phyloP scores from a whole-genome alignment of 2,113 vertebrate species.

The Anguilla japonica region DNA sequence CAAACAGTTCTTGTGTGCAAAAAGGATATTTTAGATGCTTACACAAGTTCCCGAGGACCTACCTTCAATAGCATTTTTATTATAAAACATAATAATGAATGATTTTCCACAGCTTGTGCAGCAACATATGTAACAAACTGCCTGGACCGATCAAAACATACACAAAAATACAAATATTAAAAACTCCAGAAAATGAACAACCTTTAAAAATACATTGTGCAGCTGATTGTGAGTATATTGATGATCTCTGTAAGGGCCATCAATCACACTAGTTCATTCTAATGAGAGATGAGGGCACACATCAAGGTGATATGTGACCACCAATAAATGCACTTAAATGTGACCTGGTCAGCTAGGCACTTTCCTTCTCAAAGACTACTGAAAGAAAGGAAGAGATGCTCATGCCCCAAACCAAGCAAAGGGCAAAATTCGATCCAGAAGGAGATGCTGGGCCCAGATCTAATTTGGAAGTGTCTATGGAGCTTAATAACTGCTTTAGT shows the following conservation, averaged over 20 bases:
- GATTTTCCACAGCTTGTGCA: too few species aligned
- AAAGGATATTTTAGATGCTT: not conserved
- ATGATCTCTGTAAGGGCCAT: conserved; percentile 10
- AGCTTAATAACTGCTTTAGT: conserved; percentile 68
- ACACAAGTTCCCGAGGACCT: not conserved
- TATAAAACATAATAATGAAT: too few species aligned
- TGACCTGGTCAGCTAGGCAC: conserved; percentile 30
- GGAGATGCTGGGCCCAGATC: conserved; percentile 59
- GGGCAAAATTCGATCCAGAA: conserved; percentile 46
- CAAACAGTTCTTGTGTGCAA: too few species aligned
- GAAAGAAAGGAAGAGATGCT: conserved; percentile 48
- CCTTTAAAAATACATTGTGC: not conserved
- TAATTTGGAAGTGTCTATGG: conserved; percentile 64
- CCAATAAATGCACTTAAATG: conserved; percentile 33
- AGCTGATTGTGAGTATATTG: not conserved
- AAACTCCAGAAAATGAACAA: too few species aligned
- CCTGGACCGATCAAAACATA: too few species aligned
- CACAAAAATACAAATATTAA: too few species aligned
- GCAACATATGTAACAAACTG: too few species aligned
- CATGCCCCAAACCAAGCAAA: conserved; percentile 40
- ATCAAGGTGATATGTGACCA: conserved; percentile 30
- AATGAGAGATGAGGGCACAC: conserved; percentile 19
- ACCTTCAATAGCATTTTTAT: too few species aligned
- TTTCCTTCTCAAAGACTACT: conserved; percentile 44
- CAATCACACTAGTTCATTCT: conserved; percentile 32